These are phyloP conservation scores for Nephrotoma flavescens DNA, from an alignment of 2,888 invertebrate species.

Conservation along the genomic window DNA sequence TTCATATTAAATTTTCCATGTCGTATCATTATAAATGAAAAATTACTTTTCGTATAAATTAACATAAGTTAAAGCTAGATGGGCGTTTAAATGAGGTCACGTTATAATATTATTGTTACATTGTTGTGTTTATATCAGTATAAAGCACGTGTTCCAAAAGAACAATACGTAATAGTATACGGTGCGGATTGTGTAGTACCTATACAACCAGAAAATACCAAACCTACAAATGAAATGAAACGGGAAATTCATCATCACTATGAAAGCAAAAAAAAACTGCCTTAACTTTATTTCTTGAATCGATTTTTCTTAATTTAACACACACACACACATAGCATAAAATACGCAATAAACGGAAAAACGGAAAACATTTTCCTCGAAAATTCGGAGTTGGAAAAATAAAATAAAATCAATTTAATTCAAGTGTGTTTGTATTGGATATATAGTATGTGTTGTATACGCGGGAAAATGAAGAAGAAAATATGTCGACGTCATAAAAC, in stretches of 20 bases:
- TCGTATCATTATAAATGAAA: background rate
- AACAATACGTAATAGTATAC: background rate
- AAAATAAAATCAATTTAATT: background rate
- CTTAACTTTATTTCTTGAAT: background rate
- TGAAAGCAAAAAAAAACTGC: background rate
- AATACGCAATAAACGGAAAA: background rate
- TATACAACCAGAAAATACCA: background rate
- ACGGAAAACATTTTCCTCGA: background rate
- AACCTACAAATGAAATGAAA: background rate
- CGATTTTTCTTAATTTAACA: background rate
- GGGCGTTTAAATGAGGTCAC: background rate
- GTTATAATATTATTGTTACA: background rate
- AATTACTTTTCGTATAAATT: background rate
- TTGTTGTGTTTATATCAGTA: background rate
- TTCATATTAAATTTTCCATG: background rate
- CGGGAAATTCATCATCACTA: background rate
- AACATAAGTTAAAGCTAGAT: background rate
- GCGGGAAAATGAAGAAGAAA: background rate
- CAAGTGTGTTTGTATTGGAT: background rate
- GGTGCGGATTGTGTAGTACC: background rate
- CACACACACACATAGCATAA: background rate
- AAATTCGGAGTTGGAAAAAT: background rate
- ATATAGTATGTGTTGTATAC: background rate
- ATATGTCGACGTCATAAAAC: background rate
- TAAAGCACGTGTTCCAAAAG: background rate